Conservation (phyloP, 2,113 vertebrate genomes). For the Myotis davidii region DNA sequence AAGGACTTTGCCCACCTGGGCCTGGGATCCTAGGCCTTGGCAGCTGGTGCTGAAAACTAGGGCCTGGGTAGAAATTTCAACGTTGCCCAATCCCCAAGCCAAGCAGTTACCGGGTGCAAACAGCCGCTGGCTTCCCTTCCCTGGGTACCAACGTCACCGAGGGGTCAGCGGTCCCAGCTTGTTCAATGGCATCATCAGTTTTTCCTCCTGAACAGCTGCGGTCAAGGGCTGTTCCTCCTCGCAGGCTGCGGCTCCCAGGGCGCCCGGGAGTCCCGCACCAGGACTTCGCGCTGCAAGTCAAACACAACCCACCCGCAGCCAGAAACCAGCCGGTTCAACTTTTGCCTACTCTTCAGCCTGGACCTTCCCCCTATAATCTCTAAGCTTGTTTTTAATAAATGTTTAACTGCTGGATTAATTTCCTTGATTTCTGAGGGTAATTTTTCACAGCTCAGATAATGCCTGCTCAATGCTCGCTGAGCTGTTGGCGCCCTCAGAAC, state of each 20-base stretch:
- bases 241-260: not conserved
- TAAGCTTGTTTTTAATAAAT: constrained; percentile 81
- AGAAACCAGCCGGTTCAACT: constrained; percentile 64
- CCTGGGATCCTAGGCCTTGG: not conserved
- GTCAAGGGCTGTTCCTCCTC: not conserved
- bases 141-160: not conserved
- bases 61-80: not conserved
- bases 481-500: not conserved
- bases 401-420: constrained; percentile 82
- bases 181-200: not conserved
- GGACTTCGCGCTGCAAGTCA: constrained; percentile 26
- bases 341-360: constrained; percentile 50
- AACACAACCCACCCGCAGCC: not conserved
- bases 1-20: not conserved
- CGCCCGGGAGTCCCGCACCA: not conserved
- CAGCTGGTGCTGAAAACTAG: not conserved
- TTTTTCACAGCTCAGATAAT: constrained; percentile 65
- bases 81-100: not conserved
- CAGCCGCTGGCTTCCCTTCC: not conserved
- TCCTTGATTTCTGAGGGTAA: constrained; percentile 67
- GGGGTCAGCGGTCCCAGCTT: not conserved
- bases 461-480: not conserved
- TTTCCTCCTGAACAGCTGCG: not conserved
- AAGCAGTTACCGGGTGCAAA: not conserved
- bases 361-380: constrained; percentile 77